phyloP scores from a whole-genome alignment of 1,140 invertebrate genomes.

The Augochlora pura region DNA sequence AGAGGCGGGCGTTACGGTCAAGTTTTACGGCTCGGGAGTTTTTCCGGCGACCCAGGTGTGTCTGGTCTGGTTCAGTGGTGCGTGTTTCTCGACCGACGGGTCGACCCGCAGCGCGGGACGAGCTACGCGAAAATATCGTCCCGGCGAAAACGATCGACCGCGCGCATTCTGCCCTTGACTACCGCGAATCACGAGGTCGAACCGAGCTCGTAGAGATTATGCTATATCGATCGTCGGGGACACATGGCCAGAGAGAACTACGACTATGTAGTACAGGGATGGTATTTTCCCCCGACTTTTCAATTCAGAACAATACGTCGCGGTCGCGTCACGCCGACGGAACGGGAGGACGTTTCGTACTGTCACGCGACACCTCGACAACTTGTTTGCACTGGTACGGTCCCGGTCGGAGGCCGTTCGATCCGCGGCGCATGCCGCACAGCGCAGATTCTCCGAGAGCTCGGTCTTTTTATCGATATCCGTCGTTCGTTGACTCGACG shows the following conservation, averaged over 20 bases:
- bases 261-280: neutral
- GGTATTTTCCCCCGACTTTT: conserved; percentile 45
- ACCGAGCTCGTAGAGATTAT: too few relatives aligned
- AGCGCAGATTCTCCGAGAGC: neutral
- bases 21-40: conserved; percentile 56
- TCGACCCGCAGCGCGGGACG: neutral
- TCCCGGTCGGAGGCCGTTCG: conserved; percentile 6
- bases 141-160: neutral
- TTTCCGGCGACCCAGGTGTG: conserved; percentile 58
- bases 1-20: conserved; percentile 33
- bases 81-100: conserved; percentile 44
- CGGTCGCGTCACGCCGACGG: neutral
- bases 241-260: too few relatives aligned
- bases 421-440: conserved; percentile 27
- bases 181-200: too few relatives aligned
- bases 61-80: conserved; percentile 68
- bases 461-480: neutral
- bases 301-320: conserved; percentile 30
- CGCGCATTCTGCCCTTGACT: too few relatives aligned
- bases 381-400: conserved; percentile 19
- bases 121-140: neutral
- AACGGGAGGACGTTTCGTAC: conserved; percentile 14
- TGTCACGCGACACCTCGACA: conserved; percentile 64
- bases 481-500: neutral
- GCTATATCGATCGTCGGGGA: neutral